Evolutionary conservation across 1,140 invertebrate genomes (phyloP).

Genomic region (Odontomachus brunneus): DNA sequence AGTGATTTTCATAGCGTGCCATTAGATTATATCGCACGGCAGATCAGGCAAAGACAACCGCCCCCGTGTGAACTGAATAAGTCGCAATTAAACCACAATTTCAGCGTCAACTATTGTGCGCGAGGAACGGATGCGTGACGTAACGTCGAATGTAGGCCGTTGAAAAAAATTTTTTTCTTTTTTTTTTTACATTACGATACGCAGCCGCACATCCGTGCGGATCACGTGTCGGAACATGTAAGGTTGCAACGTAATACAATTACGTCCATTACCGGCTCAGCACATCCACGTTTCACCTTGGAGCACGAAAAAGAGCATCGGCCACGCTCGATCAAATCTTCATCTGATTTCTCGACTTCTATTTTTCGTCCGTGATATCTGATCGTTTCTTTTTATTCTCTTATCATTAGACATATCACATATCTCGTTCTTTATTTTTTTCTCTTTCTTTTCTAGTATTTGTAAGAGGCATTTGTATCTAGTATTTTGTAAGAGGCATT

Average conservation of each 20-base stretch:
- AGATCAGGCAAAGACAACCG: conserved; percentile 39
- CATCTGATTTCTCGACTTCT: no score
- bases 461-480: no score
- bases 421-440: no score
- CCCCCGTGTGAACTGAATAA: conserved; percentile 22
- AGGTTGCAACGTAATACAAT: conserved; percentile 44
- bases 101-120: conserved; percentile 50
- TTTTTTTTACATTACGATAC: conserved; percentile 19
- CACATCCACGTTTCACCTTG: conserved; percentile 12
- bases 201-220: conserved; percentile 16
- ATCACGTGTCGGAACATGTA: conserved; percentile 44
- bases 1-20: conserved; percentile 18
- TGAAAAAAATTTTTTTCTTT: no score
- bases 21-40: conserved; percentile 6
- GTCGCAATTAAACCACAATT: conserved; percentile 44
- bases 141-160: conserved; percentile 47
- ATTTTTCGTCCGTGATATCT: no score
- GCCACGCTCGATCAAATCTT: no score
- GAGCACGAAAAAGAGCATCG: not conserved
- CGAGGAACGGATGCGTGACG: conserved; percentile 33
- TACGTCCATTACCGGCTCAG: conserved; percentile 22
- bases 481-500: no score
- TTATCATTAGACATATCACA: no score
- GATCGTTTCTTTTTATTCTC: no score
- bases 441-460: no score